Conservation (phyloP, 2,113 vertebrate genomes). For the rabbit (Oryctolagus cuniculus) region mOryCun1.1 NC_091432.1:35597501-35598000, state of each 20-base stretch:
- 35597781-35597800: conserved; percentile 72
- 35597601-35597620: background rate
- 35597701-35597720: conserved; percentile 19
- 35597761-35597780: conserved; percentile 68
- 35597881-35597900: conserved; percentile 85
- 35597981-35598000: conserved; percentile 82
- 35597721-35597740: conserved; percentile 77
- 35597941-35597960: conserved; percentile 93
- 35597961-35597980: conserved; percentile 87
- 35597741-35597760: conserved; percentile 45
- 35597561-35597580: background rate
- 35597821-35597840: background rate
- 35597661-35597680: background rate
- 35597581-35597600: background rate
- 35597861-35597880: conserved; percentile 51
- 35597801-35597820: conserved; percentile 68
- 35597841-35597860: background rate
- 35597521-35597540: conserved; percentile 20
- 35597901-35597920: conserved; percentile 86
- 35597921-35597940: conserved; percentile 90
- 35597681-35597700: conserved; percentile 28
- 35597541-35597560: conserved; percentile 30
- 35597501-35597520: background rate
- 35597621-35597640: background rate
- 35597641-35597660: conserved; percentile 32